phyloP scores from a whole-genome alignment of 2,797 vertebrate species.

The Cirrhinus molitorella region DNA sequence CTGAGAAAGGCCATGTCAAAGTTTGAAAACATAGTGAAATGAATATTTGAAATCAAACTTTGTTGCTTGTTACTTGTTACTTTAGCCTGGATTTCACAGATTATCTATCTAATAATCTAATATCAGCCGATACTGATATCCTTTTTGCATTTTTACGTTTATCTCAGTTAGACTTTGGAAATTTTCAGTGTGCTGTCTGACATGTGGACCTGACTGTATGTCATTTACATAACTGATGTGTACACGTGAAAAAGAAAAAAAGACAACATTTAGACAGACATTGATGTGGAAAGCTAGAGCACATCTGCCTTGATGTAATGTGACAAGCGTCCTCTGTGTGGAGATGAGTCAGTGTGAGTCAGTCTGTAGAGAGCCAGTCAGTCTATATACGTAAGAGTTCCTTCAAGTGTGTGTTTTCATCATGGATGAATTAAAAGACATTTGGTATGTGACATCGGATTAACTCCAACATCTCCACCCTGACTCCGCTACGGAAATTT shows the following conservation, averaged over 20 bases:
- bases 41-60: too few species aligned
- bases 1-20: too few species aligned
- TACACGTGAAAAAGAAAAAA: not conserved
- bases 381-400: conserved; percentile 2
- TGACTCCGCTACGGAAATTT: conserved; percentile 59
- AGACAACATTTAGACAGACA: conserved; percentile 45
- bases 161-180: not conserved
- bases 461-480: conserved; percentile 68
- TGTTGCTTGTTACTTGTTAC: too few species aligned
- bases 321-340: conserved; percentile 28
- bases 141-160: too few species aligned
- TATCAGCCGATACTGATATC: not conserved
- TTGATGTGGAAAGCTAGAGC: conserved; percentile 7
- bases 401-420: conserved; percentile 19
- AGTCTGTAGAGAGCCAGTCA: conserved; percentile 13
- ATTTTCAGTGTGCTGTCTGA: not conserved
- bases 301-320: conserved; percentile 47
- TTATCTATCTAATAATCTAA: too few species aligned
- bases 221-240: not conserved
- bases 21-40: too few species aligned
- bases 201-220: not conserved
- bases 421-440: conserved; percentile 13
- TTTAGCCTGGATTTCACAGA: too few species aligned
- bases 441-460: conserved; percentile 64
- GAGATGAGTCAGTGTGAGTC: conserved; percentile 30